Conservation (phyloP, 1,140 invertebrate species). For the Dinothrombium tinctorium region DNA sequence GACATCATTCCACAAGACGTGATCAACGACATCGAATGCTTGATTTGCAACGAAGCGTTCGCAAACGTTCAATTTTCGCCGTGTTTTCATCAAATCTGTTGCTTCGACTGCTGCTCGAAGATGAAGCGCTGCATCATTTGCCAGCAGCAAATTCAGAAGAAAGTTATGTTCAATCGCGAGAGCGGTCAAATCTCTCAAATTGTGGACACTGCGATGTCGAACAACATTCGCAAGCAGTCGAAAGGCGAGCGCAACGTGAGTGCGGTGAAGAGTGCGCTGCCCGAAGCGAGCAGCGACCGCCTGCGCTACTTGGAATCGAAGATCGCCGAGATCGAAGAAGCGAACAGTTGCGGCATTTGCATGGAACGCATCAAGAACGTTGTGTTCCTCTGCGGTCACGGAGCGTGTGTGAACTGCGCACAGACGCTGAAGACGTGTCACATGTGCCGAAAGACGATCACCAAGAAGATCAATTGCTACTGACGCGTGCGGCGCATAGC, state of each 20-base stretch:
- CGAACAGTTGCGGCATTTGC: conserved; percentile 40
- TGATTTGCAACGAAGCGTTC: conserved; percentile 39
- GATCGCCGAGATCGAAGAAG: conserved; percentile 64
- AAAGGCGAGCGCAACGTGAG: not conserved
- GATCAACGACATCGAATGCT: conserved; percentile 33
- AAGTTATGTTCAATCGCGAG: not conserved
- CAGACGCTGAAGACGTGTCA: conserved; percentile 59
- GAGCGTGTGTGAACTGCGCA: conserved; percentile 55
- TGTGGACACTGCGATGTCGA: too few species aligned
- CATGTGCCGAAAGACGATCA: conserved; percentile 71
- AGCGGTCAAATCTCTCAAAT: too few species aligned
- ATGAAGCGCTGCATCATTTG: conserved; percentile 59
- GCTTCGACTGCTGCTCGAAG: conserved; percentile 44
- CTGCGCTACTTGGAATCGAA: conserved; percentile 53
- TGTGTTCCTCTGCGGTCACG: conserved; percentile 68
- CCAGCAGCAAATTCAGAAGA: conserved; percentile 25
- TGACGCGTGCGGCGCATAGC: too few species aligned
- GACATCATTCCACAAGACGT: too few species aligned
- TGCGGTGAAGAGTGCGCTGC: not conserved
- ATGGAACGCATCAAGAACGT: conserved; percentile 43
- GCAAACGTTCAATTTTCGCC: conserved; percentile 41
- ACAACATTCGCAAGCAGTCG: not conserved
- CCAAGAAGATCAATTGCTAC: conserved; percentile 67
- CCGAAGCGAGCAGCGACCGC: not conserved
- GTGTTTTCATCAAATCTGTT: conserved; percentile 45